Evolutionary conservation across 2,113 vertebrate species (phyloP), one percentile per base, ranked within the genome.

Genomic region (Vulpes ferrilata): DNA sequence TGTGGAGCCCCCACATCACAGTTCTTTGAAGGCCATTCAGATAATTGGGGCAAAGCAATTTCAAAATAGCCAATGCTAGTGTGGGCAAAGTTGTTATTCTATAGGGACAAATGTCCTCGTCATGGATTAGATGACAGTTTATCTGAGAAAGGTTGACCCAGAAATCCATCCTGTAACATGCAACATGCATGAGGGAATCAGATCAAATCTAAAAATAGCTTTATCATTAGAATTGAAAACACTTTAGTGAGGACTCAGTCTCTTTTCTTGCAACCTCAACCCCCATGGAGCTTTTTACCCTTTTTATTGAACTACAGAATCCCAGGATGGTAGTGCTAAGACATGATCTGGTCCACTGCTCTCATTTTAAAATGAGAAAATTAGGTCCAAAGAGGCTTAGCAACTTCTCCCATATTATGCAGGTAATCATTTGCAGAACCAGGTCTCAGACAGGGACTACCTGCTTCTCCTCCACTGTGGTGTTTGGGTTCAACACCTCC

Each of bases 71-170:
- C 64, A 88, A 8, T 48, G 84, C 27, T 48, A 32, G 48, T 84
- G 57, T 74, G 76, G 79, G 82, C 22, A 53, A 74, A 35, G 51
- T 13, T 57, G 93, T 84, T 90, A 94, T 53, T 43, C 59, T 88
- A 78, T 85, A 73, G 0, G 76, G 71, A 76, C 78, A 88, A 78
- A 25, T 67, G 60, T 82, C 65, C 85, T 88, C 13, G 51, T 78
- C 81, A 81, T 55, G 95, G 91, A 95, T 97, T 93, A 96, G 62
- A 76, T 95, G 95, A 94, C 95, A 93, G 81, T 94, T 90, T 92
- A 98, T 80, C 81, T 96, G 97, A 97, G 98, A 97, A 80, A 93
- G 81, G 85, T 51, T 97, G 97, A 97, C 97, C 98, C 71, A 97
- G 96, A 97, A 97, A 97, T 97, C 91, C 78, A 82, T 93, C 95